phyloP scores from a whole-genome alignment of 2,113 vertebrate species.

The Hiodon tergisus region DNA sequence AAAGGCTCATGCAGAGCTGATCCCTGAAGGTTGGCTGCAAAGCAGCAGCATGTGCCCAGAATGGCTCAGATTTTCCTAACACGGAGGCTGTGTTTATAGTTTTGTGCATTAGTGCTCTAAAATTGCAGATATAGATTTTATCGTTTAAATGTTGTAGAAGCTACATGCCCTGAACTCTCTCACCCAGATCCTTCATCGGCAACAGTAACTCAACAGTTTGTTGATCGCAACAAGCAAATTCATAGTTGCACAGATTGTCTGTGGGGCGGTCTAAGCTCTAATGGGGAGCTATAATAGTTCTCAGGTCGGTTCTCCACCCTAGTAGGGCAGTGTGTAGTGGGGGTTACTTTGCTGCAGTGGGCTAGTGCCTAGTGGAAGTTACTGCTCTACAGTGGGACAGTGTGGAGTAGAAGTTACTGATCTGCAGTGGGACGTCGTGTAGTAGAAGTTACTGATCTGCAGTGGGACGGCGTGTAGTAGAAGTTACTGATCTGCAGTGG shows the following conservation, averaged over 20 bases:
- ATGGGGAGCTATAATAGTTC: no score
- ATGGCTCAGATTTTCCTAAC: slow-evolving; percentile 56
- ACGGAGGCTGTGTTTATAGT: slow-evolving; percentile 76
- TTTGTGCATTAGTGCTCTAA: slow-evolving; percentile 70
- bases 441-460: no score
- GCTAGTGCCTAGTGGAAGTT: no score
- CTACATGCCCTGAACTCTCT: slow-evolving; percentile 45
- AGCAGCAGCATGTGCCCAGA: slow-evolving; percentile 45
- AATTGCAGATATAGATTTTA: slow-evolving; percentile 67
- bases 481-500: no score
- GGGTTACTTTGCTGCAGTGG: no score
- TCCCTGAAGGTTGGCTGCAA: slow-evolving; percentile 57
- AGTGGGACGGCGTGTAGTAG: no score
- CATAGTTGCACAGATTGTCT: slow-evolving; percentile 1
- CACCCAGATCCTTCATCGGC: slow-evolving; percentile 53
- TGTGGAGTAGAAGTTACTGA: no score
- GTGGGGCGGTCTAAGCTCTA: no score
- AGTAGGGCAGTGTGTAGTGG: no score
- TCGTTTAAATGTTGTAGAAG: slow-evolving; percentile 38
- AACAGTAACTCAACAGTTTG: slow-evolving; percentile 31
- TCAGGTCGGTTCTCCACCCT: no score
- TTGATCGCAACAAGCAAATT: slow-evolving; percentile 26
- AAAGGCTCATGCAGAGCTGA: slow-evolving; percentile 50
- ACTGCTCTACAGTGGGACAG: no score
- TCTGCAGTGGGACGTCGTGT: no score